Evolutionary conservation across 2,797 vertebrate genomes (phyloP), one percentile per base, ranked within the genome.

Genomic region (Myotis planiceps): DNA sequence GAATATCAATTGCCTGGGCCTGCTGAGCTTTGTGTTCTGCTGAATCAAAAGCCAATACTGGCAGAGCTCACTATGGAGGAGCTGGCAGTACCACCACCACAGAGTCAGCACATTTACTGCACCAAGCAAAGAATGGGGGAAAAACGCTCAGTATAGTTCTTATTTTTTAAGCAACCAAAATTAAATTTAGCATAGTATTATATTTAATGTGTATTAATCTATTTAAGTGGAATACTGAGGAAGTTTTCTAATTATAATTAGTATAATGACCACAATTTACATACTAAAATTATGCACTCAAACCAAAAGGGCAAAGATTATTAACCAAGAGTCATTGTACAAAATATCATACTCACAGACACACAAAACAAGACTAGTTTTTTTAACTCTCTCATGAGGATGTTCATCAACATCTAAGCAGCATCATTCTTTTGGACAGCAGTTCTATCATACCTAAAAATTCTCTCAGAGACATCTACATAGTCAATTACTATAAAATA

Each of bases 31-130:
- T 94, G 86, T 96, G 76, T 90, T 84, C 63, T 69, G 29, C 86
- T 96, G 83, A 85, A 97, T 96, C 94, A 97, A 97, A 98, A 97
- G 82, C 96, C 90, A 88, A 65, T 39, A 69, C 53, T 80, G 88
- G 94, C 96, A 97, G 92, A 89, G 81, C 47, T 78, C 53, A 25
- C 66, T n/a, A 34, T 2, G 65, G 19, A 93, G 69, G 27, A 88
- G 88, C 42, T 9, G 0, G 34, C 16, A 37, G 25, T 12, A 45
- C 14, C 12, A 6, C 81, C 74, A 88, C 84, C 42, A 83, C 89
- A 96, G 93, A 96, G 39, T 85, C 16, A 72, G 95, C 96, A 81
- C 88, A 58, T 63, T 66, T 63, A 92, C 55, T 93, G 76, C 69
- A 53, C 3, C 2, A 76, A 97, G 83, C 83, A 93, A 65, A 84